A percentile compares a stretch with the other conserved stretches of the same genome.
Conservation (phyloP, 2,797 vertebrate species). For the Mormyrops boulengeri region DNA sequence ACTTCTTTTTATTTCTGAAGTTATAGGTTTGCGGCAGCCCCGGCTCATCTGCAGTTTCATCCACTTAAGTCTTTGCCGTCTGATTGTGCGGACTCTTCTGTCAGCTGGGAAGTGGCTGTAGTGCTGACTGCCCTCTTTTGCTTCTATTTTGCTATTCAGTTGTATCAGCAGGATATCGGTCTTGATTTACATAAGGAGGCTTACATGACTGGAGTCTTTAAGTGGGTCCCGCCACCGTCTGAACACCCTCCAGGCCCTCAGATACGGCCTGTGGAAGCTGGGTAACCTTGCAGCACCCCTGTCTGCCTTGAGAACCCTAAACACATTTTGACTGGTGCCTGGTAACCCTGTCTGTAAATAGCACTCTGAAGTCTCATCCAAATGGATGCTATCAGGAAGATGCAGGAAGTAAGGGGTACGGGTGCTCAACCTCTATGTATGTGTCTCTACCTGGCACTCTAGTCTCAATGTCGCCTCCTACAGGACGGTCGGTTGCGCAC, state of each 20-base stretch:
- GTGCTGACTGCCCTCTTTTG: conserved; percentile 6
- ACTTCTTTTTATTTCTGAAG: background rate
- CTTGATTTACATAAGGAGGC: background rate
- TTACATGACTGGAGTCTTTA: background rate
- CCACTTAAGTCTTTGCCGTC: background rate
- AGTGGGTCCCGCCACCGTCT: background rate
- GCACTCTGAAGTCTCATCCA: background rate
- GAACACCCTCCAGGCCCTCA: background rate
- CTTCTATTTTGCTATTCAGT: background rate
- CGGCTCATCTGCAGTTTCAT: background rate
- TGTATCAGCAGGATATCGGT: background rate
- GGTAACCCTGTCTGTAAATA: background rate
- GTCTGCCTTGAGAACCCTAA: background rate
- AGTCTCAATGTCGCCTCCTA: conserved; percentile 12
- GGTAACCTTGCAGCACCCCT: background rate
- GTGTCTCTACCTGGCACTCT: background rate
- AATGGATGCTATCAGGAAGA: background rate
- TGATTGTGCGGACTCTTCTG: background rate
- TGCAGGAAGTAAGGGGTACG: background rate
- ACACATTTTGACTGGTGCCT: background rate
- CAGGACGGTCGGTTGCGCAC: conserved; percentile 88
- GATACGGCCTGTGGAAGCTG: background rate
- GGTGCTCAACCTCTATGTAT: background rate
- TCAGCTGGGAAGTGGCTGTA: background rate
- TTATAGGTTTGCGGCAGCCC: too few relatives aligned